Base-by-base conservation (phyloP, 2,797 vertebrate species). In the Nyctalus aviator region DNA sequence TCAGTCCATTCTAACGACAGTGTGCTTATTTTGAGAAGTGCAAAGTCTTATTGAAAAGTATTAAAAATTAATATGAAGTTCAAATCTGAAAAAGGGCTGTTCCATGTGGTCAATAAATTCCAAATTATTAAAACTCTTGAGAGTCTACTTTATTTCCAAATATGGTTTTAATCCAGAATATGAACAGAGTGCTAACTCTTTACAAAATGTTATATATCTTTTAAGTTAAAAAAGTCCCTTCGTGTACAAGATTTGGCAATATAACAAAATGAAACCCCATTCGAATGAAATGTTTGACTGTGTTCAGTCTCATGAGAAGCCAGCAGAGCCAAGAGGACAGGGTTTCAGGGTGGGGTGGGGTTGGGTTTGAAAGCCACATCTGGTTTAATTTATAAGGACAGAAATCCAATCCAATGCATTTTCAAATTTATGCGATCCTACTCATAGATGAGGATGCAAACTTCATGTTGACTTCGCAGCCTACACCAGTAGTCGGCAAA, bases 11-110 rank as follows among this genome's bases (percentile, higher is more conserved):
- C 53, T 10, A 15, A 32, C 3, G 23, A n/a, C 0, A 7, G 18
- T 0, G 11, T 9, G 57, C 46, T 86, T 71, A 50, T 81, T 78
- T 78, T 57, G 66, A 86, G 50, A 78, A 81, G 53, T 50, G 55
- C 37, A 35, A 48, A 62, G 15, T 37, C 30, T 88, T 64, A 27
- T 5, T 57, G 79, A 57, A 64, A 88, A 95, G 18, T 13, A 64
- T 79, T 82, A 83, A 82, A 81, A 85, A 27, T 75, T 62, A 59
- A 37, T 41, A 66, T 41, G 55, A 69, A 85, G 35, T 64, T 78
- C 32, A 91, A 77, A 41, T 86, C 27, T 25, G 27, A 79, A 59
- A 81, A 77, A 15, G 46, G 30, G 35, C 68, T 41, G 23, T 21
- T 78, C 17, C 55, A 66, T 0, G 0, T 13, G 75, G 35, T 64